phyloP scores from a whole-genome alignment of 2,113 vertebrate genomes.

The Loxodonta africana region DNA sequence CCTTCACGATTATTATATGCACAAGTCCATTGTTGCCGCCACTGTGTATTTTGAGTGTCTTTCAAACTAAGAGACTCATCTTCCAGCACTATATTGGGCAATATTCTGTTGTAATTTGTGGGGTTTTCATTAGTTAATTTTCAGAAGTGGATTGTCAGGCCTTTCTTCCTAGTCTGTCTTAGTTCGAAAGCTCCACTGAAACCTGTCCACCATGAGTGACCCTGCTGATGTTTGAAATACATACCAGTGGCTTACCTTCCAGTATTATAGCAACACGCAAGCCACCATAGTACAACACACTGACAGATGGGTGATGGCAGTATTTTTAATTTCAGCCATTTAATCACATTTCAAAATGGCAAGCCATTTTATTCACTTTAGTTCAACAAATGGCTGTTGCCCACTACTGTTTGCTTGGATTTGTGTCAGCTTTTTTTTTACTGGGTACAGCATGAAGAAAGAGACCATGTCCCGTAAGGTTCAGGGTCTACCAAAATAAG shows the following conservation, averaged over 20 bases:
- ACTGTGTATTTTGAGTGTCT: background rate
- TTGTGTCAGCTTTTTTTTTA: background rate
- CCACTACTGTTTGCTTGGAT: background rate
- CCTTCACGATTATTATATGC: background rate
- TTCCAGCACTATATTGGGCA: background rate
- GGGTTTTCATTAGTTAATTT: background rate
- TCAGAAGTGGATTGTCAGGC: background rate
- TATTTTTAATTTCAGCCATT: slow-evolving; percentile 38
- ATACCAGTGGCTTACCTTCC: background rate
- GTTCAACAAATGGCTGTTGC: background rate
- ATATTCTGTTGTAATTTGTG: background rate
- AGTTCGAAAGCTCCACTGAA: background rate
- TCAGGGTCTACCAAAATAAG: background rate
- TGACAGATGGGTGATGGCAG: background rate
- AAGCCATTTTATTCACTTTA: background rate
- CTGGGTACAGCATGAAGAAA: background rate
- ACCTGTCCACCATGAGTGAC: background rate
- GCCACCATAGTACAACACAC: background rate
- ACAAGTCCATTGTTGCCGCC: background rate
- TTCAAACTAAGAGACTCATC: background rate
- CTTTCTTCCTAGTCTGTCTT: background rate
- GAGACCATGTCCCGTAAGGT: background rate
- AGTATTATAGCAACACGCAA: background rate
- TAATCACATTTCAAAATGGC: background rate
- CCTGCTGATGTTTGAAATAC: background rate